Conservation (phyloP, 2,113 vertebrate genomes). For the Spea bombifrons region DNA sequence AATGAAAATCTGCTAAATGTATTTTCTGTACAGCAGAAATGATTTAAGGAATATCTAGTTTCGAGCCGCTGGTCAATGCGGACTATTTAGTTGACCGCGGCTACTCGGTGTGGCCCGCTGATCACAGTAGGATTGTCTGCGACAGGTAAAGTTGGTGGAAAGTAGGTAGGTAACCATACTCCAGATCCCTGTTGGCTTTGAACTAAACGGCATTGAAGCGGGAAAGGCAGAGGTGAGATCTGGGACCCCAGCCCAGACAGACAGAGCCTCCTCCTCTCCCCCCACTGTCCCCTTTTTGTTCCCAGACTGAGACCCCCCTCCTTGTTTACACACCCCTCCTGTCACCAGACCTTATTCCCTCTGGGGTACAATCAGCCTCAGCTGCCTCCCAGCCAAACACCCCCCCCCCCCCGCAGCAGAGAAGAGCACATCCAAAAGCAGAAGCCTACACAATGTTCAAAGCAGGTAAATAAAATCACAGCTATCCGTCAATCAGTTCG, state of each 20-base stretch:
- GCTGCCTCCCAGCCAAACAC: background rate
- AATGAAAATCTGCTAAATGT: no score
- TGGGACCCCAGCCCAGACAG: background rate
- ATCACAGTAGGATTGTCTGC: conserved; percentile 53
- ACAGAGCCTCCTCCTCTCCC: conserved; percentile 9
- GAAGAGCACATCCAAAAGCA: background rate
- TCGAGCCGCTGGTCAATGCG: no score
- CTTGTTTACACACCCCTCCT: conserved; percentile 45
- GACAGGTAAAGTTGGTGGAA: conserved; percentile 36
- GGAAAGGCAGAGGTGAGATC: background rate
- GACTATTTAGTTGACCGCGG: background rate
- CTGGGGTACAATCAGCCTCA: conserved; percentile 19
- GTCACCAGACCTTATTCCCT: conserved; percentile 57
- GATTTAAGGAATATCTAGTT: no score
- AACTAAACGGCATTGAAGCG: conserved; percentile 64
- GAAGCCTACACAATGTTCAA: background rate
- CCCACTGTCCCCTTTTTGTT: conserved; percentile 1
- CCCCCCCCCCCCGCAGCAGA: background rate
- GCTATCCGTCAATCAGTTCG: no score
- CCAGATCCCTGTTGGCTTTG: conserved; percentile 71
- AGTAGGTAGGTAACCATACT: no score
- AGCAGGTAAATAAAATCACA: no score
- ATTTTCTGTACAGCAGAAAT: no score
- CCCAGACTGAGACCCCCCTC: conserved; percentile 26
- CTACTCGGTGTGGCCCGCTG: conserved; percentile 37